phyloP scores from a whole-genome alignment of 1,140 invertebrate genomes.

The Cotesia typhae region DNA sequence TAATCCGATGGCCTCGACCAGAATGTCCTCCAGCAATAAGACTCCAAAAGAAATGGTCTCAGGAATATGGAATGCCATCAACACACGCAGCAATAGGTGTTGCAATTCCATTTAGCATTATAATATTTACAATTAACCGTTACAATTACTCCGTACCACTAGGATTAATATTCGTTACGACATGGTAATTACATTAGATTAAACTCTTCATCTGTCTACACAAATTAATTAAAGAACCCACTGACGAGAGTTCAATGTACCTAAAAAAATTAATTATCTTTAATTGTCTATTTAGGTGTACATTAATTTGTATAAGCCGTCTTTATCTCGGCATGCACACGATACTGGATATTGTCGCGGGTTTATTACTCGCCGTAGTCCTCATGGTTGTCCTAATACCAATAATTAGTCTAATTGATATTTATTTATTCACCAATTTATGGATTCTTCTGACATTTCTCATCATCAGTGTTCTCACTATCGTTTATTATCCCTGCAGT shows the following conservation, averaged over 20 bases:
- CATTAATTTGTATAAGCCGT: conserved; percentile 82
- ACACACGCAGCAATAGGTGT: conserved; percentile 92
- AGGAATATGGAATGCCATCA: conserved; percentile 94
- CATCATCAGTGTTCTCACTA: conserved; percentile 71
- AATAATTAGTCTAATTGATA: conserved; percentile 77
- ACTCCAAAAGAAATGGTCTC: conserved; percentile 84
- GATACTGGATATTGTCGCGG: conserved; percentile 82
- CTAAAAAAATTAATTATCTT: conserved; percentile 14
- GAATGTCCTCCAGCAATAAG: conserved; percentile 81
- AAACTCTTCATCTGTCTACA: background rate
- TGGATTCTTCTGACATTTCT: conserved; percentile 75
- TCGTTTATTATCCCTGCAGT: conserved; percentile 78
- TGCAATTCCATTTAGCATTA: conserved; percentile 84
- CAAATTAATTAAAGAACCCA: background rate
- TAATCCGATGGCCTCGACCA: conserved; percentile 86
- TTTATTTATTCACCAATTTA: conserved; percentile 74
- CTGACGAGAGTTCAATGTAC: too few relatives aligned
- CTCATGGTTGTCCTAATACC: conserved; percentile 80
- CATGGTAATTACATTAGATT: conserved; percentile 61
- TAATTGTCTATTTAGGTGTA: conserved; percentile 68
- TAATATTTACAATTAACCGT: conserved; percentile 81
- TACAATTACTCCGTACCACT: conserved; percentile 77
- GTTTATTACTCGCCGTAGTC: conserved; percentile 72
- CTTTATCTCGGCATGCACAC: conserved; percentile 94
- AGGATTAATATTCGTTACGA: conserved; percentile 67